Evolutionary conservation across 2,888 invertebrate genomes (phyloP).

Genomic region (Metopia argyrocephala): DNA sequence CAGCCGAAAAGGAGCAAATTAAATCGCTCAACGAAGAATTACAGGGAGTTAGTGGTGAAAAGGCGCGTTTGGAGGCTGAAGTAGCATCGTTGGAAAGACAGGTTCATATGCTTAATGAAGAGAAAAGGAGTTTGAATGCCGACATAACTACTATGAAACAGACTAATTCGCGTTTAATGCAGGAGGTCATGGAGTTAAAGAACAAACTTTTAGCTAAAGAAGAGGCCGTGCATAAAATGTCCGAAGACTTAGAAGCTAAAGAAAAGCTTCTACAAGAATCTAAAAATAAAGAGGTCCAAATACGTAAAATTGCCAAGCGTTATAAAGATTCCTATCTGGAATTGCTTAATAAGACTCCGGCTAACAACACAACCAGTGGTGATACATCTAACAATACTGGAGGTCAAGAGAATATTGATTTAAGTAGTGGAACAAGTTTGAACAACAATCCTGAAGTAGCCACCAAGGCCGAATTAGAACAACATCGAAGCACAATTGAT

Average conservation of each 20-base stretch:
- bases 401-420: slow-evolving; percentile 77
- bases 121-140: slow-evolving; percentile 83
- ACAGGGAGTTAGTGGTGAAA: slow-evolving; percentile 82
- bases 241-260: slow-evolving; percentile 84
- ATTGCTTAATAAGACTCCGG: slow-evolving; percentile 82
- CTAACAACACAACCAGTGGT: slow-evolving; percentile 82
- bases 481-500: slow-evolving; percentile 75
- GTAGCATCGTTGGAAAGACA: slow-evolving; percentile 82
- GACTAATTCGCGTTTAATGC: slow-evolving; percentile 81
- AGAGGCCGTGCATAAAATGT: slow-evolving; percentile 82
- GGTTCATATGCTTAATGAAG: slow-evolving; percentile 81
- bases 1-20: slow-evolving; percentile 85
- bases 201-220: slow-evolving; percentile 81
- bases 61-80: slow-evolving; percentile 85
- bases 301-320: slow-evolving; percentile 93
- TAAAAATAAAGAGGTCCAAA: slow-evolving; percentile 85
- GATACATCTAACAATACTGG: slow-evolving; percentile 78
- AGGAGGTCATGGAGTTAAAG: slow-evolving; percentile 83
- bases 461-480: slow-evolving; percentile 77
- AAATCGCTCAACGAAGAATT: slow-evolving; percentile 85
- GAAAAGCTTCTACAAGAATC: slow-evolving; percentile 84
- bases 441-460: slow-evolving; percentile 76
- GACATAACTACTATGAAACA: slow-evolving; percentile 82
- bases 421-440: slow-evolving; percentile 64
- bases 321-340: slow-evolving; percentile 93